Evolutionary conservation across 2,797 vertebrate genomes (phyloP), one percentile per base, ranked within the genome.

Genomic region (Mareca strepera): DNA sequence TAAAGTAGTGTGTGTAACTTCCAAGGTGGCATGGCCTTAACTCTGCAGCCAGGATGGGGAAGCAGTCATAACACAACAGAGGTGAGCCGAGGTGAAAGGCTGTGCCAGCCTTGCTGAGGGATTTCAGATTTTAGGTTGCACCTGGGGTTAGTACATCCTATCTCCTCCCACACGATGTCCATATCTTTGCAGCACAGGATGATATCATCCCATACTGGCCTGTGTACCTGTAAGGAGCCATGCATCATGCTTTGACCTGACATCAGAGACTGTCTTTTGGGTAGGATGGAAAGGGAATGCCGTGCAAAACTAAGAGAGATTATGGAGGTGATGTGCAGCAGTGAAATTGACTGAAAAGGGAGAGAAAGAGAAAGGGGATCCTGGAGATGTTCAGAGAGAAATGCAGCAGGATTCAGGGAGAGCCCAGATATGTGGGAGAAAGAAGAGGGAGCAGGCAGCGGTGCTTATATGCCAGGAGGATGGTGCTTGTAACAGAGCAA

Each of bases 61-160:
- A 80, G n/a, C 16, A 59, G 11, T 59, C 6, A 3, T 67, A 53
- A 22, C 16, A 69, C 14, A 80, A 12, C 6, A 60, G 11, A 20
- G 23, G 20, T 35, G 48, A 48, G n/a, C 28, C 4, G 7, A 15
- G 22, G 22, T 59, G 35, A 77, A 68, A 82, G n/a, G n/a, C 64
- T 29, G 13, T 26, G 10, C 48, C 0, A 2, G 50, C 4, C 21
- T 82, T 35, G 12, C 52, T 0, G 0, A 81, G 21, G 22, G 15
- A 69, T 93, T 84, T 89, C 6, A 22, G 12, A 56, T 76, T 15
- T 82, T 35, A 79, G 13, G 25, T 63, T 82, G n/a, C 28, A 81
- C 12, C 5, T 80, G 37, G 6, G 3, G 11, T 11, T 22, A 29
- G 20, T 11, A 70, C 20, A 41, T 64, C 26, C 17, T 84, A 73